Evolutionary conservation across 2,888 invertebrate genomes (phyloP).

Genomic region (Xestoiulus laeticollis): DNA sequence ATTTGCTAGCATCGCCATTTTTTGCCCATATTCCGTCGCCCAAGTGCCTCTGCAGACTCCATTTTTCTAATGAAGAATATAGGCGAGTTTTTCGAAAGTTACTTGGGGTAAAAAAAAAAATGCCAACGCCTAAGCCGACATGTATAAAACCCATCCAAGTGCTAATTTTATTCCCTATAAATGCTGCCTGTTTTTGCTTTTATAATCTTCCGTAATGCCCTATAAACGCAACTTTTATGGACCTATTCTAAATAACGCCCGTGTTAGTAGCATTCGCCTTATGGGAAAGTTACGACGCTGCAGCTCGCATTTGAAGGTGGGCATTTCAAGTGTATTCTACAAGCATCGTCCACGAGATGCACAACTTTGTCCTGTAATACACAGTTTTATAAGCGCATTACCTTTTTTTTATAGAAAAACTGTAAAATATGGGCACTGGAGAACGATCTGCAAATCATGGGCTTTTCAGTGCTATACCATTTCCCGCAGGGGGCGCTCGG

Average conservation of each 20-base stretch:
- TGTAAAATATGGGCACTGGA: background rate
- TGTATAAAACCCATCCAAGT: slow-evolving; percentile 19
- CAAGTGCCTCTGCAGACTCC: background rate
- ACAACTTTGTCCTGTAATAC: background rate
- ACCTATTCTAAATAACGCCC: slow-evolving; percentile 16
- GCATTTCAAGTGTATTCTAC: background rate
- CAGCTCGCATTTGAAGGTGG: background rate
- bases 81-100: background rate
- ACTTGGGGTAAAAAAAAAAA: background rate
- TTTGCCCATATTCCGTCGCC: slow-evolving; percentile 19
- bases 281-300: background rate
- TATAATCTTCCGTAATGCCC: slow-evolving; percentile 43
- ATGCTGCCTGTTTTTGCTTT: slow-evolving; percentile 38
- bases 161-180: slow-evolving; percentile 43
- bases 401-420: background rate
- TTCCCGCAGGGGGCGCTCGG: background rate
- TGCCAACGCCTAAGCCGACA: slow-evolving; percentile 38
- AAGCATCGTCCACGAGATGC: background rate
- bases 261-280: background rate
- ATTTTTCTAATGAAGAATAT: background rate
- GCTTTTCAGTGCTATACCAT: background rate
- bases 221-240: slow-evolving; percentile 40
- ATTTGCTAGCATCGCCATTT: slow-evolving; percentile 30
- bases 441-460: background rate
- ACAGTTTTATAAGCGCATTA: slow-evolving; percentile 23